Base-by-base conservation (phyloP, 2,113 vertebrate genomes). In the Hymenochirus boettgeri region DNA sequence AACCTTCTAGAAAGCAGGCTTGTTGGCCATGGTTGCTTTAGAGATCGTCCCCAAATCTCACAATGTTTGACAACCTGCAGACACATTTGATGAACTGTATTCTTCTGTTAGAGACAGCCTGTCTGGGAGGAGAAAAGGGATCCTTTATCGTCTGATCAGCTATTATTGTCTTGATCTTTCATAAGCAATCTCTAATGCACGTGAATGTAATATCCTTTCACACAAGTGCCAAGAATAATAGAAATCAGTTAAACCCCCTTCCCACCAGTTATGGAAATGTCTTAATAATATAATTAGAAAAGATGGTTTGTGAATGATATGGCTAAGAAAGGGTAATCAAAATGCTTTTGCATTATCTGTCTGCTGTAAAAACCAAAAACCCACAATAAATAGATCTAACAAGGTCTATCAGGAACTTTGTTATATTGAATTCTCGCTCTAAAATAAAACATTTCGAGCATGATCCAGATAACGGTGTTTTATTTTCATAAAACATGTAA, bases 41-140 rank as follows among this genome's bases (percentile, higher is more conserved):
- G 8, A 58, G 83, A 88, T 88, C 86, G 76, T 82, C 85, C 86
- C 84, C 78, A 79, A 79, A 86, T 90, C 81, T 80, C 84, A 81
- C 80, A 29, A 80, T 86, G 85, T 92, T 89, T 94, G 90, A 94
- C 93, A 94, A 96, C 91, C 91, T 93, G 93, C 86, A 91, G 91
- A 96, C 91, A 92, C 86, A 85, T 90, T 86, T 91, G 91, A 95
- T 84, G 88, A 85, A 86, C 81, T 86, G 87, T 84, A 89, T 89
- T 89, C 90, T 88, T 88, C 83, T 80, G 85, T 78, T 79, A 89
- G 87, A 91, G 89, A 90, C 88, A 86, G 86, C 77, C 86, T 89
- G 90, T 91, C 89, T 89, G 86, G 82, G 79, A 87, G 83, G 81
- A 88, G 88, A 88, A 87, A 89, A 86, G 83, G 74, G 79, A 83